These are phyloP conservation scores for Vanessa atalanta DNA, from an alignment of 1,140 invertebrate species.

Conservation along the genomic window DNA sequence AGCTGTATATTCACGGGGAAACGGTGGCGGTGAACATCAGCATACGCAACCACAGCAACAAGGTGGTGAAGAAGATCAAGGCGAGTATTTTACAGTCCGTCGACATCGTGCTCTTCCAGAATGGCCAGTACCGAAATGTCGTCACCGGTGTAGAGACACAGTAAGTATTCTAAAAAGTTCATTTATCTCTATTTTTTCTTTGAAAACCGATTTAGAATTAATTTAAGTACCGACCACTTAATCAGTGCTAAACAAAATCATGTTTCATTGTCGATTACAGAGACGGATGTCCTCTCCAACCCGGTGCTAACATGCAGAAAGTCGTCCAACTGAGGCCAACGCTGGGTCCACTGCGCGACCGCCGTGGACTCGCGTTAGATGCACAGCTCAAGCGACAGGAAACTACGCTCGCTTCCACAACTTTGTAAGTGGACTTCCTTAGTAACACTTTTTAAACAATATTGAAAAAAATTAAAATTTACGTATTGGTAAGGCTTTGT, in stretches of 20 bases:
- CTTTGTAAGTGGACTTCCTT: conserved; percentile 85
- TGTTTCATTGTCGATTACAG: conserved; percentile 67
- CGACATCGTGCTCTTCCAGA: conserved; percentile 98
- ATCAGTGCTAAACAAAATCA: not conserved
- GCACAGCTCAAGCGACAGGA: conserved; percentile 95
- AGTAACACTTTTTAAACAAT: not conserved
- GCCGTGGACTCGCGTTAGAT: conserved; percentile 96
- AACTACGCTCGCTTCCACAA: conserved; percentile 97
- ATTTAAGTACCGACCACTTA: not conserved
- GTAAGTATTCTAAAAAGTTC: conserved; percentile 68
- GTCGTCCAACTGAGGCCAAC: conserved; percentile 92
- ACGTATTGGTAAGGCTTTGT: no score
- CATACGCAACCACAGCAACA: conserved; percentile 98
- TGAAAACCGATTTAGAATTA: no score
- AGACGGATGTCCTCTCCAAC: conserved; percentile 96
- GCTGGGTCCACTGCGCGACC: conserved; percentile 90
- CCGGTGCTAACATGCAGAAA: conserved; percentile 96
- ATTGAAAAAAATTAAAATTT: not conserved
- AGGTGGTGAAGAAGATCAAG: conserved; percentile 98
- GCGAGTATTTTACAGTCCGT: conserved; percentile 96
- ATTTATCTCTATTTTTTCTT: conserved; percentile 29
- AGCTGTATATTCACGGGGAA: conserved; percentile 98
- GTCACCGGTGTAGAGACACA: conserved; percentile 96
- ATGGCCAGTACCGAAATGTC: conserved; percentile 97
- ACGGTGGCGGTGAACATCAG: conserved; percentile 96